phyloP scores from a whole-genome alignment of 64 coral and sea anemone species.

The Acropora yongei region DNA sequence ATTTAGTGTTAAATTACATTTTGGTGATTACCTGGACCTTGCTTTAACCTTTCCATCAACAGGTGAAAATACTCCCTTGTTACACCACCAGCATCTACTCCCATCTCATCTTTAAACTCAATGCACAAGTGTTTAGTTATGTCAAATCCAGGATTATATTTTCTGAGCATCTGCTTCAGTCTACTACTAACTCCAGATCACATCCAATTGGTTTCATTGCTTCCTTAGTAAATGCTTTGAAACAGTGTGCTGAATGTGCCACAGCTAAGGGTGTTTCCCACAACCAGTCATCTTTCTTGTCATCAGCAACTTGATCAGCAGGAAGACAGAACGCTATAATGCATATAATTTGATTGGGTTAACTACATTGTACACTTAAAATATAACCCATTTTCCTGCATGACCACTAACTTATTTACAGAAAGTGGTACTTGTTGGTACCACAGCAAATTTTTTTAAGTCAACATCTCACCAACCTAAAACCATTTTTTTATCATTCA shows the following conservation, averaged over 20 bases:
- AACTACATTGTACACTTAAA: no score
- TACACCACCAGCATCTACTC: no score
- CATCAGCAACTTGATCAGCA: not conserved
- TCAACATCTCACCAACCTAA: no score
- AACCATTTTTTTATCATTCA: no score
- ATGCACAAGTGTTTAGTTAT: constrained; percentile 41
- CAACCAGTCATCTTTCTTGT: not conserved
- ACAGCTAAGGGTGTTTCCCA: not conserved
- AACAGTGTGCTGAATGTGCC: not conserved
- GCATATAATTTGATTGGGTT: no score
- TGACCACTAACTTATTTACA: no score
- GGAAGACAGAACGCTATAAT: no score
- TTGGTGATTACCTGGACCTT: not conserved
- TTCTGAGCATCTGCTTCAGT: constrained; percentile 47
- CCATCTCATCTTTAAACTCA: constrained; percentile 29
- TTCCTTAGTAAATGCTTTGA: constrained; percentile 12
- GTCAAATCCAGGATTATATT: constrained; percentile 31
- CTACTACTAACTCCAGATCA: constrained; percentile 4
- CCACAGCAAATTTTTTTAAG: no score
- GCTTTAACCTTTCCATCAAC: constrained; percentile 40
- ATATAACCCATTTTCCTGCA: no score
- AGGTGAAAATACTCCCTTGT: constrained; percentile 8
- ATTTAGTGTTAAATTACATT: no score
- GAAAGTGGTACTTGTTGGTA: no score
- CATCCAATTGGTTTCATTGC: constrained; percentile 15